Evolutionary conservation across 92 coral and sea anemone species (phyloP).

Genomic region (Paramuricea clavata): DNA sequence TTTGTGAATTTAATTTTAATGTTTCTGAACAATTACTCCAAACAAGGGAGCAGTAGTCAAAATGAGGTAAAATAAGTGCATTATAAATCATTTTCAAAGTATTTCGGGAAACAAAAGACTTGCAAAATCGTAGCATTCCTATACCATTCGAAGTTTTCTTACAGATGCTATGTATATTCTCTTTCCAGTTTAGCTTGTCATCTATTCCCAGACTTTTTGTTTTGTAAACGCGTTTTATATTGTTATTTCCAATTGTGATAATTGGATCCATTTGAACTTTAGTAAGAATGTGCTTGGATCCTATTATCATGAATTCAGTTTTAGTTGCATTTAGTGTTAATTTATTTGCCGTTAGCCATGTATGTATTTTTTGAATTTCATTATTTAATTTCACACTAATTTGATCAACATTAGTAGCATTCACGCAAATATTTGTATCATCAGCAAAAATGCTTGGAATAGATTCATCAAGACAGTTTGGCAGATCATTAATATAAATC

Average conservation of each 20-base stretch:
- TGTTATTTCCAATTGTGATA: too few relatives aligned
- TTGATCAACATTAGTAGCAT: neutral
- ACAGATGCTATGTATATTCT: neutral
- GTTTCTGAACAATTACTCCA: neutral
- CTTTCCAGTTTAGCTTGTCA: too few relatives aligned
- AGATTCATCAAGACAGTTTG: slow-evolving; percentile 14
- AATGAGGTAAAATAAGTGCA: neutral
- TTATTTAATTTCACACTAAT: neutral
- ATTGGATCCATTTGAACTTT: too few relatives aligned
- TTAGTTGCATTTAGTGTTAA: neutral
- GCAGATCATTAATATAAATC: neutral
- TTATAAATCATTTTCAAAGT: neutral
- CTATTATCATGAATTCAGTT: too few relatives aligned
- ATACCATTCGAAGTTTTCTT: neutral
- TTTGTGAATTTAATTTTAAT: neutral
- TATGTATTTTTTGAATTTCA: slow-evolving; percentile 2
- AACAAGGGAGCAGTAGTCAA: neutral
- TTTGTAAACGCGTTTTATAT: too few relatives aligned
- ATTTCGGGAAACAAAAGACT: neutral
- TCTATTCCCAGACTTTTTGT: too few relatives aligned
- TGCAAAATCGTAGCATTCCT: neutral
- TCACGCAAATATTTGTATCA: slow-evolving; percentile 9
- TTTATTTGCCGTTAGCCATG: neutral
- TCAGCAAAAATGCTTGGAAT: slow-evolving; percentile 13
- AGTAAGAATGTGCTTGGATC: too few relatives aligned